Conservation (phyloP, 2,113 vertebrate species). For the Miniopterus natalensis region DNA sequence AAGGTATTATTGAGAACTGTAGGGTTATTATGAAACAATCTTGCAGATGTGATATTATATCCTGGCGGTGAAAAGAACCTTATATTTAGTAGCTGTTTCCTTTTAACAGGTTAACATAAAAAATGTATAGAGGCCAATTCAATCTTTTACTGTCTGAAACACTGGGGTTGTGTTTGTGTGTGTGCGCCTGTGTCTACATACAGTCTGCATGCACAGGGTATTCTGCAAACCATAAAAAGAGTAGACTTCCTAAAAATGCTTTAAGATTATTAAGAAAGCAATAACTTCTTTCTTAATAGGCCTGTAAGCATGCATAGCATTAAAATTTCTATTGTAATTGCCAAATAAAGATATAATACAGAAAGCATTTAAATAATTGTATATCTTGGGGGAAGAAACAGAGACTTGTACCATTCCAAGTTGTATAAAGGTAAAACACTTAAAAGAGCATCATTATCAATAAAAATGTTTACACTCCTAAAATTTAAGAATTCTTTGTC, state of each 20-base stretch:
- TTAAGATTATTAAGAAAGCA: conserved; percentile 67
- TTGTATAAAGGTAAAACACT: conserved; percentile 44
- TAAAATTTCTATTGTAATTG: conserved; percentile 76
- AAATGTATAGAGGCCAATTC: conserved; percentile 57
- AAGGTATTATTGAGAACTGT: conserved; percentile 64
- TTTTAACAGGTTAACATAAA: conserved; percentile 61
- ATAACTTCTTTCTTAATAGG: conserved; percentile 80
- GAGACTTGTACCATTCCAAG: conserved; percentile 6
- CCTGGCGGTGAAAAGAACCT: conserved; percentile 48
- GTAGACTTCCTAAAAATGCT: conserved; percentile 73
- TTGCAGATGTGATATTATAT: conserved; percentile 55
- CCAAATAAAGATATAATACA: conserved; percentile 72
- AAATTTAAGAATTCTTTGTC: conserved; percentile 4
- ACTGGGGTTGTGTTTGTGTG: background rate
- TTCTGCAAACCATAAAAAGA: conserved; percentile 72
- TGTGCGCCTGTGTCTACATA: background rate
- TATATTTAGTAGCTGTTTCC: conserved; percentile 68
- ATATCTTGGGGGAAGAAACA: conserved; percentile 53
- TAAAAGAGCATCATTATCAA: background rate
- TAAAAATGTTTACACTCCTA: background rate
- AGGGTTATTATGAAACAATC: conserved; percentile 33
- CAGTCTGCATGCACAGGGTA: background rate
- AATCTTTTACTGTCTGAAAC: conserved; percentile 63
- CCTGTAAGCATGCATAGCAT: conserved; percentile 56
- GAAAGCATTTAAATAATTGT: conserved; percentile 71